phyloP scores from a whole-genome alignment of 2,797 vertebrate species.

The Thamnophis elegans region DNA sequence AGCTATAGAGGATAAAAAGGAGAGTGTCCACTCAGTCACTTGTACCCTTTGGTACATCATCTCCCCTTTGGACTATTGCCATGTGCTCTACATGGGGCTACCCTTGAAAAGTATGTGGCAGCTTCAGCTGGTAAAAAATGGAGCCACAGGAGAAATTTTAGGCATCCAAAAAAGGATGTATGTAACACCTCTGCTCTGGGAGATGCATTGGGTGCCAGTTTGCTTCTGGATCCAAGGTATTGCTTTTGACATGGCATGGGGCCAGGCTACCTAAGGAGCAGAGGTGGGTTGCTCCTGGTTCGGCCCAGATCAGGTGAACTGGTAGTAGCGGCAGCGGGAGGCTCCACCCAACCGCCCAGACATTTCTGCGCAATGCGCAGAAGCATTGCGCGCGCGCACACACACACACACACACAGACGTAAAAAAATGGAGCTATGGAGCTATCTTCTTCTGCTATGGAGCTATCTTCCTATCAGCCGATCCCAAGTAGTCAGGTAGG shows the following conservation, averaged over 20 bases:
- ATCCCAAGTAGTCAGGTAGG: background rate
- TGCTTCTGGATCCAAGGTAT: background rate
- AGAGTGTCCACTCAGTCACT: background rate
- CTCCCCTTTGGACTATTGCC: background rate
- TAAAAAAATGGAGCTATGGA: too few species aligned
- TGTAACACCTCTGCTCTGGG: background rate
- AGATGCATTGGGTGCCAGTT: background rate
- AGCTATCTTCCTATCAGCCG: background rate
- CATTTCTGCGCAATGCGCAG: too few species aligned
- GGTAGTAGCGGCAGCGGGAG: too few species aligned
- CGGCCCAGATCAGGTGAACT: too few species aligned
- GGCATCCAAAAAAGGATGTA: background rate
- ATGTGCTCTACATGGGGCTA: background rate
- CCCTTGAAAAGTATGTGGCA: background rate
- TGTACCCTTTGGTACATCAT: background rate
- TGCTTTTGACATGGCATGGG: background rate
- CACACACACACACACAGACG: too few species aligned
- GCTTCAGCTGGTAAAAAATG: background rate
- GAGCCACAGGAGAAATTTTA: accelerated
- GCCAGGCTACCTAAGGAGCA: background rate
- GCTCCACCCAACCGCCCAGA: too few species aligned
- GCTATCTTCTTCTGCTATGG: background rate
- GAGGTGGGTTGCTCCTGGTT: too few species aligned
- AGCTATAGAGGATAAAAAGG: background rate
- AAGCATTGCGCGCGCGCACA: too few species aligned